Evolutionary conservation across 2,797 vertebrate species (phyloP).

Genomic region (Helostoma temminkii): DNA sequence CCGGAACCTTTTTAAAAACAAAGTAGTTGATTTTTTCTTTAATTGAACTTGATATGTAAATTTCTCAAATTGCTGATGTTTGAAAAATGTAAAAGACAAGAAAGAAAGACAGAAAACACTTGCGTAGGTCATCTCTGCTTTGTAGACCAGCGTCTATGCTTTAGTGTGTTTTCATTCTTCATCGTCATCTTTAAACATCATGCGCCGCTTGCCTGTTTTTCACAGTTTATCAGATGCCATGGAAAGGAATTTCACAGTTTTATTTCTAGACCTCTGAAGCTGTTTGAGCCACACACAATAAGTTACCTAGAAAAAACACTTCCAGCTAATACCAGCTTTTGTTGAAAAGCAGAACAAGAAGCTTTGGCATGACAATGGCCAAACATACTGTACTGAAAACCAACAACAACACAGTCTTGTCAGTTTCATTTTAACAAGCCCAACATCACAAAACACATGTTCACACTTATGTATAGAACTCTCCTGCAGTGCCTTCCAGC

Average conservation of each 20-base stretch:
- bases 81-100: no score
- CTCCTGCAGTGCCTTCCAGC: no score
- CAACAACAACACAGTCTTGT: not conserved
- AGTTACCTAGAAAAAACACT: not conserved
- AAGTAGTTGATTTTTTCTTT: no score
- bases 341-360: not conserved
- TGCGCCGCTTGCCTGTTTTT: constrained; percentile 4
- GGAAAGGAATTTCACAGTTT: not conserved
- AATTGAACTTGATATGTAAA: no score
- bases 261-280: not conserved
- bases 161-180: not conserved
- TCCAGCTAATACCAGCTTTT: not conserved
- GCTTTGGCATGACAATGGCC: not conserved
- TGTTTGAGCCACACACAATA: constrained; percentile 1
- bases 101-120: no score
- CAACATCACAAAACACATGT: constrained; percentile 26
- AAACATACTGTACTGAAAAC: constrained; percentile 5
- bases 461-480: constrained; percentile 23
- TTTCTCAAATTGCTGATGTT: no score
- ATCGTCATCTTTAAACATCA: not conserved
- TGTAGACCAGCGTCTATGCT: not conserved
- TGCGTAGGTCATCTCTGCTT: not conserved
- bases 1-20: no score
- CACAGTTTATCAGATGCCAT: not conserved
- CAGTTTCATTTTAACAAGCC: constrained; percentile 24